A percentile compares a stretch with the other conserved stretches of the same genome.
phyloP scores from a whole-genome alignment of 2,797 vertebrate genomes.

The Leptatherina wallacei region DNA sequence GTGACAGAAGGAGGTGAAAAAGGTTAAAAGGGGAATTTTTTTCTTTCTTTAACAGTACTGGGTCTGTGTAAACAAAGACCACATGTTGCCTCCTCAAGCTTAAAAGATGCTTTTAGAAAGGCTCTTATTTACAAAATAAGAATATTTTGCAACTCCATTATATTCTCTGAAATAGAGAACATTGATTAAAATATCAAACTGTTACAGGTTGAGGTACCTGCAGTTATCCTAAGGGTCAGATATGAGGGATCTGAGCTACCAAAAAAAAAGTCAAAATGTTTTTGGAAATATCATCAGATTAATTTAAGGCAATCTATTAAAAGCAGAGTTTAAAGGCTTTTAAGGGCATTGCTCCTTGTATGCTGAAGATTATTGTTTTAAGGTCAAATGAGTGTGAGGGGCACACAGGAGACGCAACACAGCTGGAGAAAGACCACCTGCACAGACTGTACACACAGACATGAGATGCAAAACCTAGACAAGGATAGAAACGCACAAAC shows the following conservation, averaged over 20 bases:
- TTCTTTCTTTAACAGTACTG: constrained; percentile 56
- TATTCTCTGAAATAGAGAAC: not conserved
- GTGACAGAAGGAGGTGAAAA: constrained; percentile 40
- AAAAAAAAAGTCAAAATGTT: constrained; percentile 27
- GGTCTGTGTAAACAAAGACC: constrained; percentile 70
- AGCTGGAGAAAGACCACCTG: constrained; percentile 68
- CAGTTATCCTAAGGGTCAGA: not conserved
- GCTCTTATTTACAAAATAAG: constrained; percentile 45
- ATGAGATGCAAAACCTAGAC: constrained; percentile 8
- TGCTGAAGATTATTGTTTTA: constrained; percentile 69
- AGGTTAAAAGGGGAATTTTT: constrained; percentile 47
- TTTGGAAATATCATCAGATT: constrained; percentile 35
- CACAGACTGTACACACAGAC: constrained; percentile 25
- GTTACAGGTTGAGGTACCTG: constrained; percentile 4
- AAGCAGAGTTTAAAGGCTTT: constrained; percentile 61
- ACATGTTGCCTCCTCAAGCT: constrained; percentile 62
- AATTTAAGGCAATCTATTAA: constrained; percentile 64
- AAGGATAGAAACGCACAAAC: not conserved
- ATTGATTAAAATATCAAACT: constrained; percentile 8
- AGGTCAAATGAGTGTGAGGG: constrained; percentile 72
- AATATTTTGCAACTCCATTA: constrained; percentile 19
- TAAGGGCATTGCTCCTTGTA: constrained; percentile 58
- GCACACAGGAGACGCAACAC: constrained; percentile 58
- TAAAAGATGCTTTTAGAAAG: constrained; percentile 59
- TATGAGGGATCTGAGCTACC: not conserved